phyloP scores from a whole-genome alignment of 2,113 vertebrate genomes.

The Centropus bengalensis region DNA sequence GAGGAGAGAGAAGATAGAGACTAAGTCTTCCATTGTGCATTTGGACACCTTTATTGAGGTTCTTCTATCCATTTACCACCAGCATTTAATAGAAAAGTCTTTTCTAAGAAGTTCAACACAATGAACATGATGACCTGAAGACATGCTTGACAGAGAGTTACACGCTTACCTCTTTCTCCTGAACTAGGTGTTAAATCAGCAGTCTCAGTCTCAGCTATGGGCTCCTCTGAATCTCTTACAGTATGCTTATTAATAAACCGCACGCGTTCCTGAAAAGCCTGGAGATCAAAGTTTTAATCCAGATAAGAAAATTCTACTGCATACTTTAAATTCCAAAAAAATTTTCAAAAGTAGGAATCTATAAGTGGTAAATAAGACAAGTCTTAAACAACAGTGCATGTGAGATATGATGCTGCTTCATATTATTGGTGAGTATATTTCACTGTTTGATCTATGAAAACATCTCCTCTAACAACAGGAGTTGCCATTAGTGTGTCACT shows the following conservation, averaged over 20 bases:
- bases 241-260: conserved; percentile 73
- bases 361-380: neutral
- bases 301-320: neutral
- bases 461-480: neutral
- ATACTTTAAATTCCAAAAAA: neutral
- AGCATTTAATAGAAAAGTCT: neutral
- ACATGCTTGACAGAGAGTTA: neutral
- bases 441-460: neutral
- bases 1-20: neutral
- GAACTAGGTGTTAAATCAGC: neutral
- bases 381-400: neutral
- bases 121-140: neutral
- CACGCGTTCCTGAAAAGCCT: conserved; percentile 83
- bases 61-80: neutral
- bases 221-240: neutral
- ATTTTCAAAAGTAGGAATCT: neutral
- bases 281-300: neutral
- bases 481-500: neutral
- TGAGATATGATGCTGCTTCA: neutral
- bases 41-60: neutral
- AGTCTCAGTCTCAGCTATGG: neutral
- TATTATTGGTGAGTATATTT: neutral
- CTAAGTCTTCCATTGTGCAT: neutral
- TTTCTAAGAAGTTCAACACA: neutral
- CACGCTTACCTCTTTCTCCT: conserved; percentile 29